A percentile compares a stretch with the other conserved stretches of the same genome.
Conservation (phyloP, 2,888 invertebrate species). For the Zootermopsis nevadensis region DNA sequence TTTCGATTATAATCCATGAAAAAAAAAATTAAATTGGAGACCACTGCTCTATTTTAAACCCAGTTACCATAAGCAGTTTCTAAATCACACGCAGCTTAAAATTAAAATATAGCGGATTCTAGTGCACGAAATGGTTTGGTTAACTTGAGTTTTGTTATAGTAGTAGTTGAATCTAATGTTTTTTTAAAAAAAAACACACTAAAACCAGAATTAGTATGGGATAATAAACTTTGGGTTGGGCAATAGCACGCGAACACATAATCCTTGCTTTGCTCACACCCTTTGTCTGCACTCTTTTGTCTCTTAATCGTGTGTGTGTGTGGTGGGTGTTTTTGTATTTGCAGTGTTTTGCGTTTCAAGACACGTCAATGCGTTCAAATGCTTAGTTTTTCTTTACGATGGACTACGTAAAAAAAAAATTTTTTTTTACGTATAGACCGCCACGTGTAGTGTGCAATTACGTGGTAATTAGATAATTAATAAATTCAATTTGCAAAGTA, state of each 20-base stretch:
- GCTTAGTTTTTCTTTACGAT: constrained; percentile 20
- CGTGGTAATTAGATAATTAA: constrained; percentile 17
- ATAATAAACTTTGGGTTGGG: background rate
- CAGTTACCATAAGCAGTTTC: constrained; percentile 52
- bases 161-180: constrained; percentile 38
- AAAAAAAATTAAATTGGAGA: constrained; percentile 49
- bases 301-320: constrained; percentile 33
- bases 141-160: constrained; percentile 32
- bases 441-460: constrained; percentile 12
- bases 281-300: constrained; percentile 13
- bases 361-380: constrained; percentile 1
- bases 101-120: constrained; percentile 48
- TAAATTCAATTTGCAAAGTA: background rate
- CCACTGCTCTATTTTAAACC: constrained; percentile 54
- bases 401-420: constrained; percentile 1
- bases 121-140: constrained; percentile 47
- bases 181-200: constrained; percentile 37
- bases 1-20: background rate
- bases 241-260: constrained; percentile 13
- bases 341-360: constrained; percentile 7
- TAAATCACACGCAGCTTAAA: constrained; percentile 52
- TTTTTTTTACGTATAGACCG: background rate
- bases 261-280: constrained; percentile 30
- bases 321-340: constrained; percentile 33
- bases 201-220: constrained; percentile 8